phyloP scores from a whole-genome alignment of 2,888 invertebrate species.

The Apamea epomidion region DNA sequence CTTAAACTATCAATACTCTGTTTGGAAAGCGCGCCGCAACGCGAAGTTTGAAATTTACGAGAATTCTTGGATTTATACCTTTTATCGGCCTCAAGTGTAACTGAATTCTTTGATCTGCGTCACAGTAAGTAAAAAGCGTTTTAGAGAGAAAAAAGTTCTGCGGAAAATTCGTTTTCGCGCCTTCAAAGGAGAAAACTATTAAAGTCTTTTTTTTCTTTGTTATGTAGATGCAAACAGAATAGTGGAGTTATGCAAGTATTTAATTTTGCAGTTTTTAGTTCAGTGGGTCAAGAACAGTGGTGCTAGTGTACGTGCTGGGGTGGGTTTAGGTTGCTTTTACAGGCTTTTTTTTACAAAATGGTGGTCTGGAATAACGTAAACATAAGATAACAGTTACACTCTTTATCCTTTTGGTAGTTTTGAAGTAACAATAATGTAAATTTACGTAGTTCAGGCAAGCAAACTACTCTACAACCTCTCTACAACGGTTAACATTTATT shows the following conservation, averaged over 20 bases:
- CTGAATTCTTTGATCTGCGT: conserved; percentile 76
- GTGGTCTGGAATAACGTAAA: background rate
- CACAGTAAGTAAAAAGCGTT: conserved; percentile 76
- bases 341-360: background rate
- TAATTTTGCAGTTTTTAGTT: conserved; percentile 56
- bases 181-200: conserved; percentile 71
- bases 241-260: conserved; percentile 61
- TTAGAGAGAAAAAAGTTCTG: conserved; percentile 73
- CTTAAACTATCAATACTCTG: conserved; percentile 50
- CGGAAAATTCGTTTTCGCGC: conserved; percentile 75
- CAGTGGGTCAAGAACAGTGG: conserved; percentile 39
- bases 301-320: background rate
- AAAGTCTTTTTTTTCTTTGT: conserved; percentile 68
- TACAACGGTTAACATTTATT: too few relatives aligned
- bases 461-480: background rate
- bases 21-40: conserved; percentile 25
- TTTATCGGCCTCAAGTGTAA: conserved; percentile 73
- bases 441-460: background rate
- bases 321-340: background rate
- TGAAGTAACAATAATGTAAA: background rate
- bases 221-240: conserved; percentile 66
- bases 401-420: background rate
- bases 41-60: conserved; percentile 65
- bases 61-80: conserved; percentile 64
- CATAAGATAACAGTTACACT: background rate